phyloP scores from a whole-genome alignment of 2,797 vertebrate genomes.

The Molossus alvarezi region DNA sequence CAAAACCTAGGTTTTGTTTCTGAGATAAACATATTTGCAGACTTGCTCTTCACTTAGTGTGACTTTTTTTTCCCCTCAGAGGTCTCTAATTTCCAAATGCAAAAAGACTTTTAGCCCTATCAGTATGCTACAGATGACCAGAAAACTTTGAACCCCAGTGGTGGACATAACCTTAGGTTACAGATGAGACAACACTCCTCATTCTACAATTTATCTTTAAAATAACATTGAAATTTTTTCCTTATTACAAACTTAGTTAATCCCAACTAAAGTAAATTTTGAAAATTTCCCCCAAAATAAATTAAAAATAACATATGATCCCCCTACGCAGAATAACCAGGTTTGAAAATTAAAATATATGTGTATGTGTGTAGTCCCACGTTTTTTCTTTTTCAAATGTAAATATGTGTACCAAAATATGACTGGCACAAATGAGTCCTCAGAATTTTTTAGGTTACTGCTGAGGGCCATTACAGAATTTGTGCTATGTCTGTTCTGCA shows the following conservation, averaged over 20 bases:
- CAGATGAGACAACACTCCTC: not conserved
- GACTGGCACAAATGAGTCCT: conserved; percentile 1
- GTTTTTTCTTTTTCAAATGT: conserved; percentile 56
- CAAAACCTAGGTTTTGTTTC: conserved; percentile 66
- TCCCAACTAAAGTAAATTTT: conserved; percentile 48
- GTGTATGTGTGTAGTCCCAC: not conserved
- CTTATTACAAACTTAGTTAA: conserved; percentile 55
- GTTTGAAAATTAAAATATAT: not conserved
- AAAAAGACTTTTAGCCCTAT: conserved; percentile 35
- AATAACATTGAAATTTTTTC: conserved; percentile 10
- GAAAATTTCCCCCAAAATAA: not conserved
- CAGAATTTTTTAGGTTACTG: conserved; percentile 54
- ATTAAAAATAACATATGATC: conserved; percentile 25
- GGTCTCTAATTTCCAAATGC: not conserved
- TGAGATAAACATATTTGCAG: conserved; percentile 38
- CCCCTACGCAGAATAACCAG: conserved; percentile 45
- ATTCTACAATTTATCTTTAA: conserved; percentile 29
- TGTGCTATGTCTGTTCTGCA: conserved; percentile 1
- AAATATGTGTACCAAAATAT: conserved; percentile 16
- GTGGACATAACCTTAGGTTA: conserved; percentile 11
- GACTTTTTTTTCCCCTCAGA: conserved; percentile 9
- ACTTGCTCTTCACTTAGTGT: conserved; percentile 16
- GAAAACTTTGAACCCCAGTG: conserved; percentile 54
- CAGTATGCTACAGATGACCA: not conserved
- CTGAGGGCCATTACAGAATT: conserved; percentile 36